A percentile compares a stretch with the other conserved stretches of the same genome.
phyloP scores from a whole-genome alignment of 2,113 vertebrate genomes.

The Mesoclemmys tuberculata region DNA sequence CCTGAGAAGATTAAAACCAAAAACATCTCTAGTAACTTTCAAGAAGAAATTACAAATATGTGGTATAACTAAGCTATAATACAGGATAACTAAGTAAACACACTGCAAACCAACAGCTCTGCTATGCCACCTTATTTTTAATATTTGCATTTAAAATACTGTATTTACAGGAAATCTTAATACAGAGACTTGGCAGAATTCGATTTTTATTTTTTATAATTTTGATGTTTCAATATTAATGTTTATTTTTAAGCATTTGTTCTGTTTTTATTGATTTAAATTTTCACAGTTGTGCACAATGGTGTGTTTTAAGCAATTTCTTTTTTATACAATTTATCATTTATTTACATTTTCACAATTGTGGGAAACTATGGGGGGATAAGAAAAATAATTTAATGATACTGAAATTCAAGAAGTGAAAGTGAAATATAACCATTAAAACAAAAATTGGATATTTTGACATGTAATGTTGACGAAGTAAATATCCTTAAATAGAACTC shows the following conservation, averaged over 20 bases:
- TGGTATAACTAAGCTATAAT: not conserved
- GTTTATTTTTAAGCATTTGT: too few species aligned
- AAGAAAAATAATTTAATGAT: not conserved
- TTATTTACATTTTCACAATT: not conserved
- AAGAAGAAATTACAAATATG: not conserved
- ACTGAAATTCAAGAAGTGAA: not conserved
- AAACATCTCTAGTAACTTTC: not conserved
- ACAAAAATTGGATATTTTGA: not conserved
- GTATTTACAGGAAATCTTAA: not conserved
- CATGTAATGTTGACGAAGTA: not conserved
- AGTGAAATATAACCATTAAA: not conserved
- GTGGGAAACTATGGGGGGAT: not conserved
- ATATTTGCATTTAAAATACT: not conserved
- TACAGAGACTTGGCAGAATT: not conserved
- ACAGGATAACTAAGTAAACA: not conserved
- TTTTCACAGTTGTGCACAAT: not conserved
- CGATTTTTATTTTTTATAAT: not conserved
- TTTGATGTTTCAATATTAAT: not conserved
- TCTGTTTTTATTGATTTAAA: not conserved
- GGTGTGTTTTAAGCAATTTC: too few species aligned
- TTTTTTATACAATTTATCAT: not conserved
- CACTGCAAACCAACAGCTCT: not conserved
- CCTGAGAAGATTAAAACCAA: slow-evolving; percentile 69
- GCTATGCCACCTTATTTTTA: not conserved
- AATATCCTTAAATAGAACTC: not conserved